Percentiles rank a stretch among this genome's conserved stretches.
phyloP scores from a whole-genome alignment of 2,113 vertebrate genomes.

The Gymnarchus niloticus region DNA sequence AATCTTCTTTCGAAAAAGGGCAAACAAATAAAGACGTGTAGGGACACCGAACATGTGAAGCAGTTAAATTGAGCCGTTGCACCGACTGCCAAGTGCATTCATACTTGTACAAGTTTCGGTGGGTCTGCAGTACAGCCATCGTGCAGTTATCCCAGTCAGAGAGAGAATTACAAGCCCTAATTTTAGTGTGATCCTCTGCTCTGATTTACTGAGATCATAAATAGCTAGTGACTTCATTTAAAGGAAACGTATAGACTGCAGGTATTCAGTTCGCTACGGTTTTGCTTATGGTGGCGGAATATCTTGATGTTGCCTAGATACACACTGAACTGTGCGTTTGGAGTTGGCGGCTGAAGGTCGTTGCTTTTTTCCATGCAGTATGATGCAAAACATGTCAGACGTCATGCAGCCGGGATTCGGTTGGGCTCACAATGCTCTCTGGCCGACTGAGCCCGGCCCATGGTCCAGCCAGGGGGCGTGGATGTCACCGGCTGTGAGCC shows the following conservation, averaged over 20 bases:
- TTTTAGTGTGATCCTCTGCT: not conserved
- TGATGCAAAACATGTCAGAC: not conserved
- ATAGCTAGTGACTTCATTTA: not conserved
- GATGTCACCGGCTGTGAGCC: too few relatives aligned
- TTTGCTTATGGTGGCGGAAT: not conserved
- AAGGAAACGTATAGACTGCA: not conserved
- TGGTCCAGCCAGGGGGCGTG: too few relatives aligned
- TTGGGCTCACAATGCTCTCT: too few relatives aligned
- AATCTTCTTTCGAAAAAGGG: not conserved
- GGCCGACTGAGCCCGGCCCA: too few relatives aligned
- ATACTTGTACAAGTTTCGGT: not conserved
- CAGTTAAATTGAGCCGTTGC: not conserved
- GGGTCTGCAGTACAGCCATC: not conserved
- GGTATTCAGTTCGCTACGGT: not conserved
- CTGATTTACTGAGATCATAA: constrained; percentile 8
- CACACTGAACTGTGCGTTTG: not conserved
- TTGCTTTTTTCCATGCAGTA: not conserved
- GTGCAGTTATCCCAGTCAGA: not conserved
- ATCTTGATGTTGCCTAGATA: not conserved
- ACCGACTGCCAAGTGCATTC: not conserved
- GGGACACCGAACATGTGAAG: not conserved
- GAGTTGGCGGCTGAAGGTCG: not conserved
- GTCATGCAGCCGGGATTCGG: too few relatives aligned
- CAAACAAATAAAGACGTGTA: not conserved
- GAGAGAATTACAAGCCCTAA: constrained; percentile 2